Base-by-base conservation (phyloP, 2,113 vertebrate genomes). In the Chloropsis cyanopogon region DNA sequence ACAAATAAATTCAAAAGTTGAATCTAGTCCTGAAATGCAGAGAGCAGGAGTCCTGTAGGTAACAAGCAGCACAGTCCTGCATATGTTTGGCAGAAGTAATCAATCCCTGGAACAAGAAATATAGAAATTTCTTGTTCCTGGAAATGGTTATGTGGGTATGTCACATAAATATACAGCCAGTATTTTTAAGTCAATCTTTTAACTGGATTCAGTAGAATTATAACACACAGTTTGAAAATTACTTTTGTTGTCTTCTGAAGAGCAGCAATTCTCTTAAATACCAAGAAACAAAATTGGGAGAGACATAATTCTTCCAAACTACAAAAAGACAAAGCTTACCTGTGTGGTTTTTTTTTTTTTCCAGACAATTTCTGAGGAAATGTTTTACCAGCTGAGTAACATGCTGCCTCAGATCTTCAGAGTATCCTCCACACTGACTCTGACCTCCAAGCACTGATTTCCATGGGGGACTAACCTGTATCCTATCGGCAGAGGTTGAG, bases 341-440 rank as follows among this genome's bases (percentile, higher is more conserved):
- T 9, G 3, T 83, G 33, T 42, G 6, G 50, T 5, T 14, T 29
- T 18, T 77, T 69, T 37, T 88, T 79, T 83, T 60, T 71, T 98
- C 77, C 98, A 99, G 99, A 99, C 98, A 88, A 99, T 99, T 97
- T 99, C 99, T 42, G 99, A 99, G 91, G 99, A 99, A 95, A 99
- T 98, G 98, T 99, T 99, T 97, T 99, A 99, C 97, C 99, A 99
- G 47, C 97, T 99, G 92, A 99, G 99, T 97, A 99, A 98, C 97
- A 99, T 99, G 99, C 98, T 99, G 91, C 99, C 99, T 46, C 99
- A 99, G 97, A 99, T 99, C 98, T 99, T 99, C 98, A 97, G 99
- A 23, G 99, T 99, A 17, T 99, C 99, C 23, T 99, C 99, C 44
- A 99, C 98, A 4, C 92, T 98, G 81, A 98, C 98, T 75, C 96